Base-by-base conservation (phyloP, 2,113 vertebrate genomes). In the Apodemus sylvaticus region DNA sequence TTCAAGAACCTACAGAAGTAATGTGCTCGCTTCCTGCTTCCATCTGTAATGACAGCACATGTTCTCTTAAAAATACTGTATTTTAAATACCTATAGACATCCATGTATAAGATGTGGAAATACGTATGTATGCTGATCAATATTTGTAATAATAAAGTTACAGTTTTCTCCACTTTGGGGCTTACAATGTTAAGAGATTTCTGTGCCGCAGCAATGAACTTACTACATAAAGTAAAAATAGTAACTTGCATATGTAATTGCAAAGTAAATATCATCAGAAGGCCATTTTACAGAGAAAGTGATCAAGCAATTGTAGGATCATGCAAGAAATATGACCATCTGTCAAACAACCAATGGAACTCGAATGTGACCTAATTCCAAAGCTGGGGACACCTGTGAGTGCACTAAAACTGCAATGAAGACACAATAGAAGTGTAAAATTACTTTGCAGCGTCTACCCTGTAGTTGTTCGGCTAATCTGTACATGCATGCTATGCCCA, bases 191-290 rank as follows among this genome's bases (percentile, higher is more conserved):
- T 92, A 83, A 86, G 36, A 93, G 51, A 89, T 86, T 89, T n/a
- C 91, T 89, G 66, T 53, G 17, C 5, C 19, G 81, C 82, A 77
- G 39, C 16, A 89, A 92, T 79, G 39, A 3, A 92, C 74, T 39
- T 34, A 89, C 53, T 82, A 92, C 17, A 83, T 71, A 90, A 94
- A 94, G 48, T 36, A 90, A 51, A 93, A 97, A 89, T 91, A 85
- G 91, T 93, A 60, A 73, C 73, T 70, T 87, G 74, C 1, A 8
- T 62, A 90, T 85, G 20, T 64, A 31, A 78, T 13, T 82, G 42
- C 71, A 29, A 93, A 66, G 85, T 74, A 74, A 77, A 91, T 79
- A 55, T 24, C 73, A 42, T 7, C 31, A 78, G 48, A n/a, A 88
- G 24, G n/a, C 16, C 48, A 83, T 95, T 87, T 87, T 82, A 87